A percentile compares a stretch with the other conserved stretches of the same genome.
phyloP scores from a whole-genome alignment of 2,113 vertebrate genomes.

The Benitochromis conjunctus region DNA sequence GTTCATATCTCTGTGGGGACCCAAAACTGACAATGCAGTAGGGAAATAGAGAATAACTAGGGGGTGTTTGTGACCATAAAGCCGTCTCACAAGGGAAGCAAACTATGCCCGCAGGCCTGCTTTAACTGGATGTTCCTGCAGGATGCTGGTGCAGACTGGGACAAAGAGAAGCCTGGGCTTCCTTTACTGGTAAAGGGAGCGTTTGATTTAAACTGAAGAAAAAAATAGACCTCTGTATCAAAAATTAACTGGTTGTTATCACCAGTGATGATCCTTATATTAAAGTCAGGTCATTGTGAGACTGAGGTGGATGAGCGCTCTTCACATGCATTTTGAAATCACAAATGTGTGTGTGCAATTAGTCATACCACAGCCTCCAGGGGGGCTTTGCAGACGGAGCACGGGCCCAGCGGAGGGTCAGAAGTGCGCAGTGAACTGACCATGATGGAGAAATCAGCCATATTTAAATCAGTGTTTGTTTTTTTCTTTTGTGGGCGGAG shows the following conservation, averaged over 20 bases:
- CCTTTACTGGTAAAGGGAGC: not conserved
- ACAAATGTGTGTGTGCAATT: not conserved
- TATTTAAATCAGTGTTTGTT: not conserved
- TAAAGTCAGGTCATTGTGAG: not conserved
- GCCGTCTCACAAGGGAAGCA: not conserved
- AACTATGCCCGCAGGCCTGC: not conserved
- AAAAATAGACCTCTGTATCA: fast-evolving
- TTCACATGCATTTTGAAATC: not conserved
- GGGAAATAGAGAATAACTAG: fast-evolving
- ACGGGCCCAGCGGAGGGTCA: not conserved
- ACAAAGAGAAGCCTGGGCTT: not conserved
- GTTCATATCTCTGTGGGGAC: too few relatives aligned
- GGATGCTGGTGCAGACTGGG: not conserved
- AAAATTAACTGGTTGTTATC: not conserved
- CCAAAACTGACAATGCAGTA: too few relatives aligned
- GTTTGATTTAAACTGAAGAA: not conserved
- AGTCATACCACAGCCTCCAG: not conserved
- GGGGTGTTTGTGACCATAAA: not conserved
- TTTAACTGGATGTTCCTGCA: not conserved
- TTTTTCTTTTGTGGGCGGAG: not conserved
- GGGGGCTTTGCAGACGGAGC: not conserved
- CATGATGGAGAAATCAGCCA: not conserved
- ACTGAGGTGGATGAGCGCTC: not conserved
- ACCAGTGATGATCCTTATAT: not conserved
- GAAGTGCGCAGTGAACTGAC: not conserved